Conservation (phyloP, 2,797 vertebrate genomes). For the Tragopan temminckii region DNA sequence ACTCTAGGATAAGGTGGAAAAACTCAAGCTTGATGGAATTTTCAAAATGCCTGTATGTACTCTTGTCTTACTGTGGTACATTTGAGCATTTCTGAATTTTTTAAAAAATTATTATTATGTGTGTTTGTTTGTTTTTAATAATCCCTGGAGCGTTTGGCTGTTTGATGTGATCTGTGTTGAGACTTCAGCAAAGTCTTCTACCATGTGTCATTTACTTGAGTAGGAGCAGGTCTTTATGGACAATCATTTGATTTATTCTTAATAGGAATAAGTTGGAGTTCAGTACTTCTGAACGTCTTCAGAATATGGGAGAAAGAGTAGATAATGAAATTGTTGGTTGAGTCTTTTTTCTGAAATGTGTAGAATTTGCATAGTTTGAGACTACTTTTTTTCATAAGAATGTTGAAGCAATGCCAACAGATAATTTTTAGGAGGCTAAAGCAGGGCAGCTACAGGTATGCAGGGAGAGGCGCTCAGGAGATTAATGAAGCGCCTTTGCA, state of each 20-base stretch:
- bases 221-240: background rate
- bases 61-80: background rate
- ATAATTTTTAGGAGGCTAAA: conserved; percentile 48
- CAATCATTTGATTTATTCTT: background rate
- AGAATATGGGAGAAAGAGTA: background rate
- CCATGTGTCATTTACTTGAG: background rate
- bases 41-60: background rate
- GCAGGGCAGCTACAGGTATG: conserved; percentile 68
- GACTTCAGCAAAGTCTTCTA: conserved; percentile 1
- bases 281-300: background rate
- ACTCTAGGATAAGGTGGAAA: background rate
- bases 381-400: background rate
- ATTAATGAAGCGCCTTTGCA: conserved; percentile 65
- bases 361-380: background rate
- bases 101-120: background rate
- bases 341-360: background rate
- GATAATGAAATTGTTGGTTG: background rate
- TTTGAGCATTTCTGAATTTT: conserved; percentile 24
- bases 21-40: background rate
- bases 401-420: conserved; percentile 2
- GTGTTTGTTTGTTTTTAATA: background rate
- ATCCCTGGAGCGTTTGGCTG: conserved; percentile 53
- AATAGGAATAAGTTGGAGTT: background rate
- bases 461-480: conserved; percentile 51
- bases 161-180: conserved; percentile 15